These are phyloP conservation scores for Bungarus multicinctus DNA, from an alignment of 2,113 vertebrate genomes.

Conservation along the genomic window DNA sequence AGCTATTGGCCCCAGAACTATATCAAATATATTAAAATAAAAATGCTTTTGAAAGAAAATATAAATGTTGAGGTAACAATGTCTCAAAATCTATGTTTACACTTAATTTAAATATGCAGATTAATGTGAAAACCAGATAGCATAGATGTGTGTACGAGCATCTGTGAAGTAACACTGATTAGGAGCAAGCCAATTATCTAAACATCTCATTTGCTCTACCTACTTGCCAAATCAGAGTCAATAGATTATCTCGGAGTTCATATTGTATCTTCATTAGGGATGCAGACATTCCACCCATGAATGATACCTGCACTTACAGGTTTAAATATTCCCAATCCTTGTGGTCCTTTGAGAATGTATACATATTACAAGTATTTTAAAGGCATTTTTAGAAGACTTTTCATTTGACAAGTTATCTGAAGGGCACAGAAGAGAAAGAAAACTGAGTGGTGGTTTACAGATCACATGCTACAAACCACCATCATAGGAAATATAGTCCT, in stretches of 20 bases:
- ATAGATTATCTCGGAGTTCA: background rate
- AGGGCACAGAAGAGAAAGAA: background rate
- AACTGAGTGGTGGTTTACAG: background rate
- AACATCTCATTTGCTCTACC: background rate
- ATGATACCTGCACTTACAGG: background rate
- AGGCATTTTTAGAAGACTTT: constrained; percentile 1
- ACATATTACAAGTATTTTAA: background rate
- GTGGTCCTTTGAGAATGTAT: background rate
- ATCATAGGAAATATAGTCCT: background rate
- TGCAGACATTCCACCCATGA: background rate
- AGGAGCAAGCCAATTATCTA: background rate
- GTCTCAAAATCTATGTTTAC: background rate
- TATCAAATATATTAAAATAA: background rate
- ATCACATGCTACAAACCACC: background rate
- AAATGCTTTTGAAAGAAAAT: background rate
- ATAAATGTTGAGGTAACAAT: background rate
- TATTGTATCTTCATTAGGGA: background rate
- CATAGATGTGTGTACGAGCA: background rate
- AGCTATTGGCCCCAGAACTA: background rate
- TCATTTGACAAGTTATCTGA: background rate
- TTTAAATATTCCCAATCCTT: background rate
- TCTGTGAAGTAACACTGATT: background rate
- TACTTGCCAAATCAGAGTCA: background rate
- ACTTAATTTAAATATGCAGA: background rate
- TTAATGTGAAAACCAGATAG: background rate